Conservation (phyloP, 2,888 invertebrate genomes). For the Tetragonula carbonaria region DNA sequence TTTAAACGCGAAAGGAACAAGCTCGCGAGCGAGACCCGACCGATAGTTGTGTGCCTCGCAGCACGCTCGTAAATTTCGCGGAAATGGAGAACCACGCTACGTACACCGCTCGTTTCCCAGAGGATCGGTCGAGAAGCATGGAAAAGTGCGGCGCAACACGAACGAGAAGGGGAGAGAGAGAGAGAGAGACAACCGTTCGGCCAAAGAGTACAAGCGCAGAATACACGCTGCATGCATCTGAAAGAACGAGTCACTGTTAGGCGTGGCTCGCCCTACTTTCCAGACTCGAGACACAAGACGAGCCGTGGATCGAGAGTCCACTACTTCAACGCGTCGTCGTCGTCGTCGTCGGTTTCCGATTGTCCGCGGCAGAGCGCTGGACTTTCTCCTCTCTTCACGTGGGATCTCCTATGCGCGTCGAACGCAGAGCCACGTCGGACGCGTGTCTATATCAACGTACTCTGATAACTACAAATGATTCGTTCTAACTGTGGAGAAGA, state of each 20-base stretch:
- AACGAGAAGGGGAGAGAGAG: neutral
- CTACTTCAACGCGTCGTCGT: constrained; percentile 55
- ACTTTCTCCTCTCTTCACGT: constrained; percentile 62
- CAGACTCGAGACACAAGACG: constrained; percentile 55
- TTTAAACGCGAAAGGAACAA: neutral
- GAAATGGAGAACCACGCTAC: neutral
- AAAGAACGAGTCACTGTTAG: constrained; percentile 53
- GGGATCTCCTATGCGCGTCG: constrained; percentile 1
- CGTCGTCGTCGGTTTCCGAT: constrained; percentile 59
- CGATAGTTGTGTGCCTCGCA: constrained; percentile 4
- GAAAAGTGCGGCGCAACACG: constrained; percentile 35
- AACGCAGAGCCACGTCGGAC: too few species aligned
- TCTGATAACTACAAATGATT: too few species aligned
- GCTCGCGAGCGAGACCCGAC: neutral
- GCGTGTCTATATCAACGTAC: too few species aligned
- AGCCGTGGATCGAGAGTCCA: constrained; percentile 63
- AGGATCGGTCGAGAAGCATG: constrained; percentile 5
- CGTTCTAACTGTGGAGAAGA: too few species aligned
- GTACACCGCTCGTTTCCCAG: neutral
- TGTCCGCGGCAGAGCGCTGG: constrained; percentile 38
- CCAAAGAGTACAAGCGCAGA: constrained; percentile 4
- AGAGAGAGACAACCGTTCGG: constrained; percentile 15
- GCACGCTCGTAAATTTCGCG: constrained; percentile 40
- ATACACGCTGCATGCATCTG: constrained; percentile 43
- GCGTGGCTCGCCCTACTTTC: constrained; percentile 72